Evolutionary conservation across 1,140 invertebrate species (phyloP).

Genomic region (Drosophila burlai): DNA sequence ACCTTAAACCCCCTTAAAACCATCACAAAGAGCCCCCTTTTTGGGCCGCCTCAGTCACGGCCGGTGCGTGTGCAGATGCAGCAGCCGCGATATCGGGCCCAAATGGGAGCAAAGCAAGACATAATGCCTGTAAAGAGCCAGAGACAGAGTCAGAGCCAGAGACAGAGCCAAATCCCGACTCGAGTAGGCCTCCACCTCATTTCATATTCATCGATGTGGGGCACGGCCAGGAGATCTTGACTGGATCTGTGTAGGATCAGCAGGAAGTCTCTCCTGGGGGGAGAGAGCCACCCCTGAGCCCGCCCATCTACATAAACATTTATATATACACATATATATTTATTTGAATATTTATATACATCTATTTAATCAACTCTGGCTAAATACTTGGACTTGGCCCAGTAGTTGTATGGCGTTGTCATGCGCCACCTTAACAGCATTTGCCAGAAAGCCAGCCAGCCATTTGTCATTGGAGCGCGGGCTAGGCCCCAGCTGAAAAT

Average conservation of each 20-base stretch:
- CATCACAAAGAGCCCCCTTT: neutral
- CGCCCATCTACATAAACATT: neutral
- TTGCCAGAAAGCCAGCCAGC: constrained; percentile 58
- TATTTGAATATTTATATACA: neutral
- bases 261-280: constrained; percentile 28
- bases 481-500: constrained; percentile 33
- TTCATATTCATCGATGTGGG: constrained; percentile 81
- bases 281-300: constrained; percentile 15
- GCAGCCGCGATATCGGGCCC: constrained; percentile 41
- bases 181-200: constrained; percentile 72
- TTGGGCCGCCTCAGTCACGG: neutral
- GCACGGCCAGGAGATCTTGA: constrained; percentile 35
- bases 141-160: neutral
- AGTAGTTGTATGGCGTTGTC: constrained; percentile 68
- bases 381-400: constrained; percentile 68
- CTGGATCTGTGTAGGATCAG: constrained; percentile 50
- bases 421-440: constrained; percentile 82
- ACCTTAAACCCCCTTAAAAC: neutral
- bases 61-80: constrained; percentile 67
- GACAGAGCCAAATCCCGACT: constrained; percentile 2
- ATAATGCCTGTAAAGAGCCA: constrained; percentile 38
- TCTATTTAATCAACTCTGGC: constrained; percentile 51
- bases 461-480: constrained; percentile 47
- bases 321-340: constrained; percentile 2
- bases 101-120: constrained; percentile 81